phyloP scores from a whole-genome alignment of 2,888 invertebrate genomes.

The Craniophora ligustri region DNA sequence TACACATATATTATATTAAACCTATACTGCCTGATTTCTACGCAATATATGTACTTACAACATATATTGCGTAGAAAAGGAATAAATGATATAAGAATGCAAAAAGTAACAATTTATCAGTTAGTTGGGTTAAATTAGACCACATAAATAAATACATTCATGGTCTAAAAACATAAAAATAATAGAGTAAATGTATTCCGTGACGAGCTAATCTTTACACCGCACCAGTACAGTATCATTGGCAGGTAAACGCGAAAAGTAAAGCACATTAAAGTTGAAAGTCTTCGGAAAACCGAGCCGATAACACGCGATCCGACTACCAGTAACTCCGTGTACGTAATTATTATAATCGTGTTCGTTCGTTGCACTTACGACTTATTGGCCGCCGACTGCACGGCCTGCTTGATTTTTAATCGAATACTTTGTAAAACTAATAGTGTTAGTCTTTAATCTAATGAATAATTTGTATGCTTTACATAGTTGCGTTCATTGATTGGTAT shows the following conservation, averaged over 20 bases:
- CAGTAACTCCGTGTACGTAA: conserved; percentile 20
- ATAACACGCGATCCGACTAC: conserved; percentile 36
- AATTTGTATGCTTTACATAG: no score
- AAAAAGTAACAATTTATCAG: no score
- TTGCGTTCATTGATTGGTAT: no score
- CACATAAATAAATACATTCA: no score
- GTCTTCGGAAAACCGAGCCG: conserved; percentile 27
- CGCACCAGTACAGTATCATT: background rate
- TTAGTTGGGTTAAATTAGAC: no score
- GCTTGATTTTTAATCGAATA: conserved; percentile 13
- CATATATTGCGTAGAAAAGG: no score
- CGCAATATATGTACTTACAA: no score
- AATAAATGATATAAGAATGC: no score
- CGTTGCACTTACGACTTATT: conserved; percentile 33
- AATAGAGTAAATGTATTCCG: background rate
- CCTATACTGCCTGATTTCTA: no score
- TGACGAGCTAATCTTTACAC: conserved; percentile 1
- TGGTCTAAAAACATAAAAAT: background rate
- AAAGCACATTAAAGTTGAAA: conserved; percentile 34
- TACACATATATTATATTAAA: no score
- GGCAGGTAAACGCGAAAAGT: conserved; percentile 19
- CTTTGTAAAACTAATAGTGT: no score
- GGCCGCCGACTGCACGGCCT: conserved; percentile 8
- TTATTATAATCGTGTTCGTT: conserved; percentile 38
- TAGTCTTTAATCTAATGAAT: no score